Percentiles rank a stretch among this genome's conserved stretches.
phyloP scores from a whole-genome alignment of 1,140 invertebrate genomes.

The Bradysia coprophila region DNA sequence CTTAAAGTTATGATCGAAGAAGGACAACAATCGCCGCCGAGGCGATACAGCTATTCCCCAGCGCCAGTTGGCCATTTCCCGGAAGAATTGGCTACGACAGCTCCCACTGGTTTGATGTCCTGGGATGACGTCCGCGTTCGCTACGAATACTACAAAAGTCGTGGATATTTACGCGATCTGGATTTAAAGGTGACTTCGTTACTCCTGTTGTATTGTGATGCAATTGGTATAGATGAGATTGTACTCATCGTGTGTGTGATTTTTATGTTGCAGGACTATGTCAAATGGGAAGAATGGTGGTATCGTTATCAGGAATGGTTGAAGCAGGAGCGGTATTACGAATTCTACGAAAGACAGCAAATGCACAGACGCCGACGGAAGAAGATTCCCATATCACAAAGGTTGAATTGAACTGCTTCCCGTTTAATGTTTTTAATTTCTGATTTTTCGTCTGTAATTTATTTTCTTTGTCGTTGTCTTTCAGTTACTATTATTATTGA shows the following conservation, averaged over 20 bases:
- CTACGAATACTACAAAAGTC: conserved; percentile 72
- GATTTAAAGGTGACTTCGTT: conserved; percentile 16
- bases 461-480: no score
- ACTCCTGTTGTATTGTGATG: no score
- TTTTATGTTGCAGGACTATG: conserved; percentile 40
- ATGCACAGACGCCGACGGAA: conserved; percentile 26
- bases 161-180: conserved; percentile 55
- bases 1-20: conserved; percentile 58
- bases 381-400: conserved; percentile 25
- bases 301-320: conserved; percentile 83
- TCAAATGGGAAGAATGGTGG: conserved; percentile 90
- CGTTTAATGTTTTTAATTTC: no score
- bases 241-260: background rate
- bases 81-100: conserved; percentile 45
- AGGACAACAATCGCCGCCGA: conserved; percentile 24
- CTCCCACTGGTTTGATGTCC: conserved; percentile 51
- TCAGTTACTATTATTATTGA: no score
- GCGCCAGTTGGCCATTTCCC: conserved; percentile 58
- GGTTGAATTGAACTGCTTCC: conserved; percentile 26
- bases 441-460: no score
- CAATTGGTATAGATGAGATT: background rate
- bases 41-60: conserved; percentile 36
- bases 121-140: conserved; percentile 72
- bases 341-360: conserved; percentile 43
- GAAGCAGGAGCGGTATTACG: conserved; percentile 62